These are phyloP conservation scores for Phorcus lineatus DNA, from an alignment of 2,888 invertebrate genomes.

Conservation along the genomic window DNA sequence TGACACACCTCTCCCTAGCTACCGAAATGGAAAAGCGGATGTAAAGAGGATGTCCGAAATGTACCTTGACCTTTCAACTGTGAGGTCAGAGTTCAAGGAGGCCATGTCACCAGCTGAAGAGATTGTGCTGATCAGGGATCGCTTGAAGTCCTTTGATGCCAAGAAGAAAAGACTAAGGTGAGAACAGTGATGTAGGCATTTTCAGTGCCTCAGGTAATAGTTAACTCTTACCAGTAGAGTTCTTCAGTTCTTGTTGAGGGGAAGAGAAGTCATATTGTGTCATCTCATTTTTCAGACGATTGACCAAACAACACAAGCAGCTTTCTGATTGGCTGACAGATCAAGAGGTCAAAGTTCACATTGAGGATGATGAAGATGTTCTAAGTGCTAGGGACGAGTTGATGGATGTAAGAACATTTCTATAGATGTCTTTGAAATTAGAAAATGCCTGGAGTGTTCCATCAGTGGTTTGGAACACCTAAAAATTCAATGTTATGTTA, in stretches of 20 bases:
- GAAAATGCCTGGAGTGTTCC: too few relatives aligned
- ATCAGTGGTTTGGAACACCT: too few relatives aligned
- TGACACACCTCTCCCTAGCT: not conserved
- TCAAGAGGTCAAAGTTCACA: slow-evolving; percentile 43
- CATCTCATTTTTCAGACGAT: slow-evolving; percentile 43
- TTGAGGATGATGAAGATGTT: slow-evolving; percentile 50
- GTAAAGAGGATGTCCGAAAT: not conserved
- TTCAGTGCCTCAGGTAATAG: too few relatives aligned
- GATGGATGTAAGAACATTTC: slow-evolving; percentile 43
- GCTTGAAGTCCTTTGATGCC: slow-evolving; percentile 56
- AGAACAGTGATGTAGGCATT: not conserved
- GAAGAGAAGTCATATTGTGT: too few relatives aligned
- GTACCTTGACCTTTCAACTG: slow-evolving; percentile 13
- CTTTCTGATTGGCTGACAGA: slow-evolving; percentile 57
- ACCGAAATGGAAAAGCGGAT: not conserved
- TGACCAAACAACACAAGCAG: slow-evolving; percentile 61
- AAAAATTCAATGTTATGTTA: too few relatives aligned
- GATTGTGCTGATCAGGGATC: slow-evolving; percentile 60
- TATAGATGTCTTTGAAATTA: not conserved
- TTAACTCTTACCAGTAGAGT: too few relatives aligned
- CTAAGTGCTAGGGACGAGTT: slow-evolving; percentile 51
- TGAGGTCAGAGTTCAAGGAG: slow-evolving; percentile 19
- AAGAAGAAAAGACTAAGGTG: slow-evolving; percentile 66
- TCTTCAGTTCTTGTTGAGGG: too few relatives aligned
- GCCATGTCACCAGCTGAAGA: slow-evolving; percentile 46